Percentiles rank a stretch among this genome's conserved stretches.
These are phyloP conservation scores for Panorpa germanica DNA, from an alignment of 2,888 invertebrate genomes.

Conservation along the genomic window DNA sequence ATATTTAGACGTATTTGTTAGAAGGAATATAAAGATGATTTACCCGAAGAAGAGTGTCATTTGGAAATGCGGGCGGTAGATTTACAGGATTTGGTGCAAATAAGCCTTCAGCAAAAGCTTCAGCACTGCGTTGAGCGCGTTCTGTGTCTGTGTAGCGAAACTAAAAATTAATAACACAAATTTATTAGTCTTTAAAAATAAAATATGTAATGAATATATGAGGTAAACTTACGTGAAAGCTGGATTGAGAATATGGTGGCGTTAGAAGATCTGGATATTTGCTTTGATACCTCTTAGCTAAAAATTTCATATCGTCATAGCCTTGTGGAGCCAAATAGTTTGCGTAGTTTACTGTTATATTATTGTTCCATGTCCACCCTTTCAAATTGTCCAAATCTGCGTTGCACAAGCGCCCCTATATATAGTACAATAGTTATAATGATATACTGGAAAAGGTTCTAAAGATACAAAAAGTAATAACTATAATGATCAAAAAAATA, in stretches of 20 bases:
- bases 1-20: no score
- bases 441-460: no score
- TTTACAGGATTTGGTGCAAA: no score
- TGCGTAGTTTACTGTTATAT: conserved; percentile 34
- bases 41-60: no score
- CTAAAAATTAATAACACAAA: conserved; percentile 27
- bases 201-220: no score
- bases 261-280: conserved; percentile 42
- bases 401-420: conserved; percentile 43
- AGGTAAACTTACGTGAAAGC: conserved; percentile 31
- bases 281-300: conserved; percentile 46
- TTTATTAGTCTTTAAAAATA: no score
- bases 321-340: conserved; percentile 40
- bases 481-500: no score
- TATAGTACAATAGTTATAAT: no score
- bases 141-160: conserved; percentile 40
- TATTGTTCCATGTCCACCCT: conserved; percentile 44
- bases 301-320: conserved; percentile 41
- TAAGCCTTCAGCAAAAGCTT: conserved; percentile 38
- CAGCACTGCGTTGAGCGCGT: conserved; percentile 37
- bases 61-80: no score
- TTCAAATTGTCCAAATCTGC: conserved; percentile 44
- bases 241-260: conserved; percentile 25
- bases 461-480: no score
- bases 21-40: no score